Evolutionary conservation across 1,140 invertebrate genomes (phyloP), one percentile per base, ranked within the genome.

Genomic region (Drosophila varians): DNA sequence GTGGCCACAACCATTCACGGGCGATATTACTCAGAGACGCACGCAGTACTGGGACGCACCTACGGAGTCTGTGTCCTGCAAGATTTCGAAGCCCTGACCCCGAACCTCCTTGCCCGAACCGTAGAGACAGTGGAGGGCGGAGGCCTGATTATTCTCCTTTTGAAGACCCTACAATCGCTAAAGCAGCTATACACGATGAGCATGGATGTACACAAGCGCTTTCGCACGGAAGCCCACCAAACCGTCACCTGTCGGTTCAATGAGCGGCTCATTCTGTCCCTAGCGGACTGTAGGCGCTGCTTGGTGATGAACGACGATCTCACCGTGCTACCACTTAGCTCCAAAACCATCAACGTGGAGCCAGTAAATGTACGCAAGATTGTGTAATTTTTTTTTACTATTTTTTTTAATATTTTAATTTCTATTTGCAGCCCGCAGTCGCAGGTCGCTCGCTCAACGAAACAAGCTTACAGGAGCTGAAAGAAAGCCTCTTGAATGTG

Each of bases 31-130:
- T 95, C 95, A 2, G 98, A 99, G 92, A 99, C 98, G 6, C 98
- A 99, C 91, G 98, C 98, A 86, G 99, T 99, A 90, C 93, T 99
- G 1, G 99, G 99, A 52, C 98, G 98, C 71, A 99, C 99, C 0
- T 99, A 96, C 93, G 98, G 98, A 55, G 98, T 99, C 94, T 98
- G 98, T 92, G 95, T 99, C 58, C 92, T 99, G 58, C 98, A 99
- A 95, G 99, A 99, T 93, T 99, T 99, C 93, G 99, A 99, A 93
- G 98, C 98, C 2, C 82, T 99, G 0, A 99, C 99, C n/a, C 99
- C 99, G 4, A 99, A 99, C 92, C 93, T 99, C 40, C 92, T 99
- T 84, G 99, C 99, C 0, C 93, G 99, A 69, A 99, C 99, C 4
- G 95, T 99, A 74, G 99, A 99, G 93, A 99, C 99, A 0, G 97